Percentiles rank a stretch among this genome's conserved stretches.
phyloP scores from a whole-genome alignment of 2,888 invertebrate genomes.

The Galerucella pusilla region DNA sequence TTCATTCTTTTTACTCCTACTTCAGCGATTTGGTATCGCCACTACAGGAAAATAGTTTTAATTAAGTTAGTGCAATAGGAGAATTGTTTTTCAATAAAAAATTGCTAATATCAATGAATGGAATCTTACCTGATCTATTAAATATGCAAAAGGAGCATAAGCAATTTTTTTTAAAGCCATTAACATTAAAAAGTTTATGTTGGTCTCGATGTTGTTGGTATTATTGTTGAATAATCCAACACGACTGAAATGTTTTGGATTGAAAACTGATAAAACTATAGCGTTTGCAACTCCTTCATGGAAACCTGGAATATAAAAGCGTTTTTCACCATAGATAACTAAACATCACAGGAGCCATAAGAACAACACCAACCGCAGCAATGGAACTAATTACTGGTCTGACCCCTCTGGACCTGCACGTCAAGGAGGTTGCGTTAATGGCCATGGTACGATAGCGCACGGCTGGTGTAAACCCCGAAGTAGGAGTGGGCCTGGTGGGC shows the following conservation, averaged over 20 bases:
- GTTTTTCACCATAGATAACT: too few relatives aligned
- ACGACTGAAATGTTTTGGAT: conserved; percentile 79
- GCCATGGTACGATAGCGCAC: too few relatives aligned
- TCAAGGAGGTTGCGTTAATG: too few relatives aligned
- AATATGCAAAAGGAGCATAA: conserved; percentile 82
- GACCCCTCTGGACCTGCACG: too few relatives aligned
- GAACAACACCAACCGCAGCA: too few relatives aligned
- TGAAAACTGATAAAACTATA: conserved; percentile 80
- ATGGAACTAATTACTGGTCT: too few relatives aligned
- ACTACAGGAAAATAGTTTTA: conserved; percentile 65
- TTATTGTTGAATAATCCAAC: conserved; percentile 78
- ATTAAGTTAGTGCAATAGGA: too few relatives aligned
- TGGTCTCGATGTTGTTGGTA: conserved; percentile 74
- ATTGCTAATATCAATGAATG: background rate
- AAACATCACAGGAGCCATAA: too few relatives aligned
- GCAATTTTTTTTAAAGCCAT: conserved; percentile 84
- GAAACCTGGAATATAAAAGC: conserved; percentile 71
- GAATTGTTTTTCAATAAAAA: too few relatives aligned
- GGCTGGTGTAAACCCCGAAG: too few relatives aligned
- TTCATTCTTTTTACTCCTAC: conserved; percentile 80
- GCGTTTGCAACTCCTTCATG: conserved; percentile 89
- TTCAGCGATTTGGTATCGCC: conserved; percentile 84
- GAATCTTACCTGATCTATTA: conserved; percentile 77
- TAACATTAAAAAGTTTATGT: conserved; percentile 81
- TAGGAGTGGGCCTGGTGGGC: too few relatives aligned